phyloP scores from a whole-genome alignment of 2,113 vertebrate genomes.

The Eira barbara region DNA sequence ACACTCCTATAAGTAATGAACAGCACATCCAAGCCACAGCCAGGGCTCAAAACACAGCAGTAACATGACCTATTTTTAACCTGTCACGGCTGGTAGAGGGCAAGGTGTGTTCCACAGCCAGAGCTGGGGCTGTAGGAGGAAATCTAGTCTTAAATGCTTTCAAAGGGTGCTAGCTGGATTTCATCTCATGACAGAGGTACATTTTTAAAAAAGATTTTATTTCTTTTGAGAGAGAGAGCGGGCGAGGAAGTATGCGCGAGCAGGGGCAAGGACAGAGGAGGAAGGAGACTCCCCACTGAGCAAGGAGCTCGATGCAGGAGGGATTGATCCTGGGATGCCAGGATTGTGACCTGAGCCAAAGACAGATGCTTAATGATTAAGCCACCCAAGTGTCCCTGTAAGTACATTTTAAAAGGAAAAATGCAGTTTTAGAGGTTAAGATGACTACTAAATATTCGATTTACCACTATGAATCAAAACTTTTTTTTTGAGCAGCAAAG shows the following conservation, averaged over 20 bases:
- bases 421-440: neutral
- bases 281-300: no score
- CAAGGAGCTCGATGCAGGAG: no score
- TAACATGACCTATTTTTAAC: neutral
- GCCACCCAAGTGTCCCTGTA: no score
- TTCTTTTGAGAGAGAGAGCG: neutral
- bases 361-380: no score
- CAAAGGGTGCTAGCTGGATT: neutral
- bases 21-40: neutral
- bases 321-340: no score
- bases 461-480: neutral
- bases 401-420: slow-evolving; percentile 15
- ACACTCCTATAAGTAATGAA: neutral
- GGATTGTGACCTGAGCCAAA: no score
- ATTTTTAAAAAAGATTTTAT: neutral
- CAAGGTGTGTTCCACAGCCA: neutral
- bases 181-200: neutral
- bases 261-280: no score
- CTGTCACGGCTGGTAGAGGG: neutral
- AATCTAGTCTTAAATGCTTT: neutral
- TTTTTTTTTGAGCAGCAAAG: neutral
- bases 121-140: neutral
- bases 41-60: neutral
- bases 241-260: no score
- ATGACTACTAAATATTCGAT: neutral